Conservation (phyloP, 2,113 vertebrate genomes). For the Alosa alosa region DNA sequence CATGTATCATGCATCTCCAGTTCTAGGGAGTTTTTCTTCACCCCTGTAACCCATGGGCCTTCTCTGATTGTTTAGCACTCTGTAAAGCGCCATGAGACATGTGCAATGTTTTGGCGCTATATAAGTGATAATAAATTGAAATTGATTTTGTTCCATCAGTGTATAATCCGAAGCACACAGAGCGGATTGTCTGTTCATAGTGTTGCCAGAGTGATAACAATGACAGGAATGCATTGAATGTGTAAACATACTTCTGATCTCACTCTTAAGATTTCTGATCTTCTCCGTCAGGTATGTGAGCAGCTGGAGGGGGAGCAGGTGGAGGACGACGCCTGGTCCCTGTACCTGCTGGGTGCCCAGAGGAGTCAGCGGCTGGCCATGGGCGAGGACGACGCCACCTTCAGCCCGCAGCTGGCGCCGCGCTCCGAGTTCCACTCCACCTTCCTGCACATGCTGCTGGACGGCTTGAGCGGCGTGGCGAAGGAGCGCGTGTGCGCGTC, state of each 20-base stretch:
- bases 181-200: too few relatives aligned
- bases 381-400: constrained; percentile 67
- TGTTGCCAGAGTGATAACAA: too few relatives aligned
- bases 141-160: too few relatives aligned
- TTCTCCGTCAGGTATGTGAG: constrained; percentile 72
- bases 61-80: too few relatives aligned
- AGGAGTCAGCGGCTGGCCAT: constrained; percentile 76
- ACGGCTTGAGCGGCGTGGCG: constrained; percentile 65
- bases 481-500: constrained; percentile 48
- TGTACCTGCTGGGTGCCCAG: constrained; percentile 76
- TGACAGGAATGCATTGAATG: neutral
- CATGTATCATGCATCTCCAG: too few relatives aligned
- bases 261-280: neutral
- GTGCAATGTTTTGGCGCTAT: too few relatives aligned
- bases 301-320: constrained; percentile 43
- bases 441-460: constrained; percentile 83
- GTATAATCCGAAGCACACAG: too few relatives aligned
- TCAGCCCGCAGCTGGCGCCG: constrained; percentile 72
- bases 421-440: constrained; percentile 84
- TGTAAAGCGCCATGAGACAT: too few relatives aligned
- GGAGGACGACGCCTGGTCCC: constrained; percentile 58
- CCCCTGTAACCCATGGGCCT: too few relatives aligned
- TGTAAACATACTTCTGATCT: neutral
- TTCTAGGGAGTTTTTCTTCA: too few relatives aligned
- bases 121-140: too few relatives aligned